Percentiles rank a stretch among this genome's conserved stretches.
Conservation (phyloP, 2,797 vertebrate species). For the Coregonus ussuriensis region DNA sequence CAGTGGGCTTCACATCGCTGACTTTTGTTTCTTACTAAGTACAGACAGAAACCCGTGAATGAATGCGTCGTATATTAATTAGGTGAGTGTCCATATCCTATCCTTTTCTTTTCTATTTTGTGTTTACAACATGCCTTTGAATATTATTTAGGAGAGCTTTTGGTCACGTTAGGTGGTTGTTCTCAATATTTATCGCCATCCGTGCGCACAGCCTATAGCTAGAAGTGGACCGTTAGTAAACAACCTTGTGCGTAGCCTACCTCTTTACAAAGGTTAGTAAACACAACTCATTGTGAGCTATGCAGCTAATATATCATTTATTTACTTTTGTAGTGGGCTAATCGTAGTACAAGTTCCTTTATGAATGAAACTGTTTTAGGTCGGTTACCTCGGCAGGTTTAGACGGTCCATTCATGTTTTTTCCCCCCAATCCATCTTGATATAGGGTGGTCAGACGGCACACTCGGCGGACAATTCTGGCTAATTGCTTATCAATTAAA, state of each 20-base stretch:
- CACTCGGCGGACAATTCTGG: slow-evolving; percentile 76
- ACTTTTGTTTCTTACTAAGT: slow-evolving; percentile 77
- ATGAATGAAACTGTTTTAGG: slow-evolving; percentile 78
- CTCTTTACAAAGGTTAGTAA: slow-evolving; percentile 10
- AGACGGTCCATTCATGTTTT: slow-evolving; percentile 76
- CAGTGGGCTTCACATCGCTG: slow-evolving; percentile 77
- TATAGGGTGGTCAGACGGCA: slow-evolving; percentile 76
- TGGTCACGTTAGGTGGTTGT: not conserved
- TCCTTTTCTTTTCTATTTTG: slow-evolving; percentile 61
- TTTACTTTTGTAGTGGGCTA: not conserved
- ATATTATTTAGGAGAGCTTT: not conserved
- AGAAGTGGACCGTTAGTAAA: slow-evolving; percentile 6
- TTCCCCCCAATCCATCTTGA: slow-evolving; percentile 73
- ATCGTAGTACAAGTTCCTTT: slow-evolving; percentile 49
- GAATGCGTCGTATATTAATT: slow-evolving; percentile 73
- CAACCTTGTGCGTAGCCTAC: not conserved
- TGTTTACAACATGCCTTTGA: not conserved
- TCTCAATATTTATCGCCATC: slow-evolving; percentile 74
- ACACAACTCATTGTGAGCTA: not conserved
- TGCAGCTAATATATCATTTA: no score
- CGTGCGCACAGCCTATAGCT: slow-evolving; percentile 65
- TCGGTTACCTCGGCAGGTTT: slow-evolving; percentile 82
- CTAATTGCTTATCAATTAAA: slow-evolving; percentile 78
- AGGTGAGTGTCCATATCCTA: slow-evolving; percentile 79
- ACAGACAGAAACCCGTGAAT: slow-evolving; percentile 71